Base-by-base conservation (phyloP, 2,113 vertebrate genomes). In the Myocastor coypus region DNA sequence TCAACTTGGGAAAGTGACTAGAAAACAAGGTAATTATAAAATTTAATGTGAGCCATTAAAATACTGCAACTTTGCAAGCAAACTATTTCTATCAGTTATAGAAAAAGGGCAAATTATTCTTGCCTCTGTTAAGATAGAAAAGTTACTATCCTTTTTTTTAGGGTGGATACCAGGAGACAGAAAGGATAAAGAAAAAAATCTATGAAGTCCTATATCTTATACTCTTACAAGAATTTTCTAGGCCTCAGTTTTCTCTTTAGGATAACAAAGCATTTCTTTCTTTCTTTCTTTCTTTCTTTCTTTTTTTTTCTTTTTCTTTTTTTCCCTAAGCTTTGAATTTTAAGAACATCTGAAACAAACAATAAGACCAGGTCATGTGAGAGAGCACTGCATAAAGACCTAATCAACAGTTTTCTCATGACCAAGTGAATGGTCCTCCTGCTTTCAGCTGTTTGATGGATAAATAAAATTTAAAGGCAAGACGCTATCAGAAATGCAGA, bases 111-210 rank as follows among this genome's bases (percentile, higher is more conserved):
- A 24, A 59, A 42, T 63, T 3, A 7, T 63, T 64, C 16, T 19
- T 64, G 63, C 82, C 50, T 73, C 34, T 68, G 37, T 37, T 32
- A 52, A 32, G 3, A 24, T 24, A 55, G 37, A 5, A 19, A 34
- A n/a, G 50, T 64, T 16, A 24, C 0, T 50, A 0, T 26, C 12
- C 12, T n/a, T 61, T 61, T 13, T 22, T 52, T 5, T 0, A 46
- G 5, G 20, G 28, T 16, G 8, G 30, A 24, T 37, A 1, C 3
- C 19, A 2, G 6, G 1, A 13, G 17, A 10, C n/a, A 28, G 3
- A n/a, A 9, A 75, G 2, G 10, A 1, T 19, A 4, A 26, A 2
- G 12, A 12, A 46, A 5, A 5, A 1, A 46, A 7, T 0, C 26
- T 37, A 26, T 14, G 1, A 83, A 46, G 34, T 1, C 0, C 17